Evolutionary conservation across 2,113 vertebrate genomes (phyloP), one percentile per base, ranked within the genome.

Genomic region (Mormyrus iriodes): DNA sequence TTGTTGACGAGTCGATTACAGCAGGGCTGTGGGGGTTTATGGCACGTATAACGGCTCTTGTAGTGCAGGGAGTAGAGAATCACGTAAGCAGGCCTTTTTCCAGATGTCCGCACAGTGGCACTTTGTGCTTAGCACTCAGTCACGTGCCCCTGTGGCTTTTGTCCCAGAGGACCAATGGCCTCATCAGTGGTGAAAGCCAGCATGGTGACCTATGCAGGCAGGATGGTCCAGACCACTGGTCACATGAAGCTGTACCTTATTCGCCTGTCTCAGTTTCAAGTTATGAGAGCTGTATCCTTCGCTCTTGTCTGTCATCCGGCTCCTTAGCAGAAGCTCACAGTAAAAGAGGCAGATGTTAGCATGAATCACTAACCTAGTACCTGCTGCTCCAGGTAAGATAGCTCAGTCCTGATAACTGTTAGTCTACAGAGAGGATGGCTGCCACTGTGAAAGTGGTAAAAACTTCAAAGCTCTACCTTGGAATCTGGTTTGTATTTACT

Each of bases 51-150:
- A 73, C n/a, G 9, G 44, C 76, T 61, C 53, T 84, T 55, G 88
- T 51, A 76, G 48, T 48, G 12, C 49, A 83, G 48, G 73, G 35
- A 84, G 85, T n/a, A 13, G 85, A 19, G 48, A 19, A 19, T 48
- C 85, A 86, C 49, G 85, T 86, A 48, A 48, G 42, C 39, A 44
- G 48, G 49, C 88, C 82, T 19, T 51, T 88, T 46, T 49, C 61
- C 61, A 73, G 61, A 69, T 88, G 55, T 88, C 58, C 31, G 44
- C 87, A 88, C 87, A 88, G 87, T 49, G 87, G 87, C 24, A 42
- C 86, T 42, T 21, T 51, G 10, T 55, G 86, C 35, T 46, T 44
- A 42, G 15, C 79, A 3, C 58, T 58, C 52, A 12, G 86, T 42
- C 86, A 39, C 35, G 24, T 19, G 27, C 27, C 27, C 48, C 4